Conservation (phyloP, 2,888 invertebrate species). For the Digitonthophagus gazella region DNA sequence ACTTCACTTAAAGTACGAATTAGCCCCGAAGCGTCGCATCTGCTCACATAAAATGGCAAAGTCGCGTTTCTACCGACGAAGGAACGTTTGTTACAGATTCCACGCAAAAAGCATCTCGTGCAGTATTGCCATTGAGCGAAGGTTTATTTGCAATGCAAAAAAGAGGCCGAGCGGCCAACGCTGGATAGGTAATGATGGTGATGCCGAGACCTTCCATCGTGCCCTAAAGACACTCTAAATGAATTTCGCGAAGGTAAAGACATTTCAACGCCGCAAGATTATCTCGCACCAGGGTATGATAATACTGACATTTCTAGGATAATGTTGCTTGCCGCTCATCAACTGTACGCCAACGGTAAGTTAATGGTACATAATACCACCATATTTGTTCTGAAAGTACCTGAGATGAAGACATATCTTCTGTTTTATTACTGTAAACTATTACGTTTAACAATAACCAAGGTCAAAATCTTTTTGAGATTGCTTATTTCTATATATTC, state of each 20-base stretch:
- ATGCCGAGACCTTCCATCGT: slow-evolving; percentile 1
- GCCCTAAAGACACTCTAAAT: slow-evolving; percentile 3
- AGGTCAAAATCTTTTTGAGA: too few relatives aligned
- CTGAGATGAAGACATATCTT: too few relatives aligned
- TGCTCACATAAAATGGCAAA: neutral
- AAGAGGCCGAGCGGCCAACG: slow-evolving; percentile 1
- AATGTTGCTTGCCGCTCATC: neutral
- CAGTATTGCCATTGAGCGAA: slow-evolving; percentile 6
- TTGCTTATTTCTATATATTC: too few relatives aligned
- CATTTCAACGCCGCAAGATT: neutral
- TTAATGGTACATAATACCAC: too few relatives aligned
- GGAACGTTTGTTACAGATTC: slow-evolving; percentile 11
- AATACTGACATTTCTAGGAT: too few relatives aligned
- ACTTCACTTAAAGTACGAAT: neutral
- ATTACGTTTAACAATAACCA: too few relatives aligned
- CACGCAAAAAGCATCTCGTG: neutral
- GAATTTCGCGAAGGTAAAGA: neutral
- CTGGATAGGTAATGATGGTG: neutral
- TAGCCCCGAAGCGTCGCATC: neutral
- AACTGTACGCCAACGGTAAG: too few relatives aligned
- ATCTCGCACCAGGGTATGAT: too few relatives aligned
- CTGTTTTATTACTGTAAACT: too few relatives aligned
- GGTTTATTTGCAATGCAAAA: slow-evolving; percentile 6
- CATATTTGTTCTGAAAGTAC: too few relatives aligned
- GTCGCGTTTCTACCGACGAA: too few relatives aligned